Base-by-base conservation (phyloP, 37 sponge, comb jelly and placozoan genomes). In the Ianthella basta region DNA sequence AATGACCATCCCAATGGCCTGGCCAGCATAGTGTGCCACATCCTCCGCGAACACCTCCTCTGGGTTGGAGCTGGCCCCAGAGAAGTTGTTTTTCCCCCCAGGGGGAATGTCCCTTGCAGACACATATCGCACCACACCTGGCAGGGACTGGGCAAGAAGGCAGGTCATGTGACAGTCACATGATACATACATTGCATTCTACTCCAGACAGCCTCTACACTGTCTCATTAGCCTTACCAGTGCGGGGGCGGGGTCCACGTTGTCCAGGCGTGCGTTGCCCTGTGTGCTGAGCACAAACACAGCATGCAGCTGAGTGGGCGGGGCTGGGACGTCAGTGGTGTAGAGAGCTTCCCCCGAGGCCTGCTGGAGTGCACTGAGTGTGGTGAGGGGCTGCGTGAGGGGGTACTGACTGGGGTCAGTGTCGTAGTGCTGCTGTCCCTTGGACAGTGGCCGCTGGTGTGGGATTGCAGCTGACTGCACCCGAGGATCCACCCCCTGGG, bases 261-360 rank as follows among this genome's bases (percentile, higher is more conserved):
- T n/a, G 54, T 39, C 54, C 5, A 75, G 36, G 3, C 40, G 36
- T 39, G 78, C 78, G 40, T 60, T 60, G 10, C 59, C 95, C 79
- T 83, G 79, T 1, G 91, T 86, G 32, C 91, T 59, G 34, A 91
- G 81, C 0, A 94, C 89, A 94, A 94, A 94, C 1, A 89, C 92
- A 30, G 89, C 95, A 50, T 89, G 82, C 19, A 88, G 75, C 37
- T 91, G 81, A 35, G 67, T 63, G 0, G 95, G 89, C 8, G 38
- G 59, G n/a, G 61, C 20, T 0, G 91, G 91, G 0, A 94, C 70
- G 35, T 94, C 95, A 78, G 87, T 88, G 24, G 91, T 86, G 59
- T 94, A 94, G 78, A 85, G 60, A 18, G 95, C 95, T 61, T 94
- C 91, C 32, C 95, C 95, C 41, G 95, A 91, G 4, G 95, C 84